phyloP scores from a whole-genome alignment of 2,888 invertebrate species.

The Drosophila meridiana region DNA sequence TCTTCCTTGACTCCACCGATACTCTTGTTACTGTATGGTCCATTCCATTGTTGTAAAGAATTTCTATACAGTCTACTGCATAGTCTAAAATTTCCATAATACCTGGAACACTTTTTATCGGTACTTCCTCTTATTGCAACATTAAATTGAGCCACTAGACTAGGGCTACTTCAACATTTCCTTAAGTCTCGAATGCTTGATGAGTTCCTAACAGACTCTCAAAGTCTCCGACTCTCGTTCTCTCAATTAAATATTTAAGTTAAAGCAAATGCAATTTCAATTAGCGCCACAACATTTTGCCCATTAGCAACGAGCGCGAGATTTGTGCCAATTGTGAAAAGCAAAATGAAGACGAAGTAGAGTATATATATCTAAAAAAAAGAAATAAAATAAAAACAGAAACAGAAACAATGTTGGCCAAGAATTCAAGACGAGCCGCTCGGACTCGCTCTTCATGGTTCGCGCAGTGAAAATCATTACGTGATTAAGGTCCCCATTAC shows the following conservation, averaged over 20 bases:
- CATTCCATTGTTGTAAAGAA: background rate
- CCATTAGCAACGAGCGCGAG: conserved; percentile 70
- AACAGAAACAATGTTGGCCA: conserved; percentile 54
- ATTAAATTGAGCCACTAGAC: background rate
- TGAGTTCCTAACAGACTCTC: background rate
- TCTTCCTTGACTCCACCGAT: too few species aligned
- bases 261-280: conserved; percentile 76
- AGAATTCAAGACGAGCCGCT: conserved; percentile 60
- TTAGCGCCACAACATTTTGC: conserved; percentile 75
- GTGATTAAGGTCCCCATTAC: conserved; percentile 79
- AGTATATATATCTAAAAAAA: conserved; percentile 10
- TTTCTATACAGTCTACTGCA: background rate
- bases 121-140: background rate
- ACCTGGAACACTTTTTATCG: background rate
- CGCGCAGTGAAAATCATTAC: conserved; percentile 71
- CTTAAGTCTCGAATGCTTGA: background rate
- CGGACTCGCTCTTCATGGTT: conserved; percentile 38
- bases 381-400: conserved; percentile 15
- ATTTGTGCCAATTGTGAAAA: conserved; percentile 76
- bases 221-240: background rate
- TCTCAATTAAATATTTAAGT: conserved; percentile 74
- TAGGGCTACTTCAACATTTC: background rate
- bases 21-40: too few species aligned
- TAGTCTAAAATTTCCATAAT: background rate
- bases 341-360: conserved; percentile 42